Conservation (phyloP, 2,113 vertebrate genomes). For the Equus quagga region DNA sequence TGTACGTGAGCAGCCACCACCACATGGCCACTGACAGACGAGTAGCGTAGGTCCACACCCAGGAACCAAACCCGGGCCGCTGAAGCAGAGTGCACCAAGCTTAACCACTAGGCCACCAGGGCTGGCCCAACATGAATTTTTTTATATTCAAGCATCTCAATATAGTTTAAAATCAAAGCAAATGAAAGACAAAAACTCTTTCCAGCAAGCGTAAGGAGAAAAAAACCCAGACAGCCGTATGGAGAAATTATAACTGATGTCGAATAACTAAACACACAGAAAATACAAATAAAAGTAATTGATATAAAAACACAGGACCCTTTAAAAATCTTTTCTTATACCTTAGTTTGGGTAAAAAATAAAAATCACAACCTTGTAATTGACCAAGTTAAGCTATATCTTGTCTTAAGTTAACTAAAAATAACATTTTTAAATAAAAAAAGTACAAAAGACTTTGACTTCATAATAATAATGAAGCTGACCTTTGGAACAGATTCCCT, state of each 20-base stretch:
- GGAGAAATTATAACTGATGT: neutral
- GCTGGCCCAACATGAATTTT: no score
- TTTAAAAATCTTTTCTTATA: neutral
- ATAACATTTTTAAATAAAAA: slow-evolving; percentile 22
- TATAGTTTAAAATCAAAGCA: neutral
- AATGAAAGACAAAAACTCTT: neutral
- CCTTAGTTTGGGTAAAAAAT: neutral
- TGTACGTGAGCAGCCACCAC: no score
- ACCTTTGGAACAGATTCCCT: neutral
- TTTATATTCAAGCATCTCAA: neutral
- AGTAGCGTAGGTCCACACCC: no score
- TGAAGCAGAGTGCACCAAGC: no score
- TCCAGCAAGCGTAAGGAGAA: neutral
- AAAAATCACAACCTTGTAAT: neutral
- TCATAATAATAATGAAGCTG: neutral
- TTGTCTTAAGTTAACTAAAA: neutral
- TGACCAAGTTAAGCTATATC: neutral
- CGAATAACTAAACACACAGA: neutral
- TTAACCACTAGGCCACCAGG: no score
- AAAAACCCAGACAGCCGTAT: neutral
- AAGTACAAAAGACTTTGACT: neutral
- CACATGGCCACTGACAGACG: no score
- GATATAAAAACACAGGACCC: neutral
- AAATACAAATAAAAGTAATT: neutral
- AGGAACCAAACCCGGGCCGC: no score